These are phyloP conservation scores for Lanius ludovicianus DNA, from an alignment of 2,113 vertebrate genomes.

Conservation along the genomic window DNA sequence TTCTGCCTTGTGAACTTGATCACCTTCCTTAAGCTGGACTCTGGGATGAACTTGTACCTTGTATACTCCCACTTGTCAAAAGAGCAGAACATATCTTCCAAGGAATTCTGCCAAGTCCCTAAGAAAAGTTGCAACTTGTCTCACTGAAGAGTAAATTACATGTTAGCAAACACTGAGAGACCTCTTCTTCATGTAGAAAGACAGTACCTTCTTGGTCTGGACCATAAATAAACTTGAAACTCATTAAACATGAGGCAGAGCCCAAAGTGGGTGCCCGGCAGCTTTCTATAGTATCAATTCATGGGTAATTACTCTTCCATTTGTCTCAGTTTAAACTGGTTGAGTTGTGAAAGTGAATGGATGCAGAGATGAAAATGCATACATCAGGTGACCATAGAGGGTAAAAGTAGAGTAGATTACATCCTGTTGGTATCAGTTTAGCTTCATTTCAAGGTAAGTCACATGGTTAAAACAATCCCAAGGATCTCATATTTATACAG, in stretches of 20 bases:
- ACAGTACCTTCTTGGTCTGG: not conserved
- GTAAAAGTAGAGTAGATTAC: not conserved
- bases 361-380: not conserved
- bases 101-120: not conserved
- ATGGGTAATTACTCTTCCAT: not conserved
- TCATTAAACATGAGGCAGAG: not conserved
- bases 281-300: not conserved
- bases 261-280: not conserved
- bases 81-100: not conserved
- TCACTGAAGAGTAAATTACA: not conserved
- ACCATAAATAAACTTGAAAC: not conserved
- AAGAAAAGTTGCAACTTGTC: not conserved
- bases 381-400: not conserved
- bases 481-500: not conserved
- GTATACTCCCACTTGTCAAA: not conserved
- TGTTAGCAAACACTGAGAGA: not conserved
- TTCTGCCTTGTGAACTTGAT: not conserved
- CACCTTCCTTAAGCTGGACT: not conserved
- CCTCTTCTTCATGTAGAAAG: not conserved
- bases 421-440: not conserved
- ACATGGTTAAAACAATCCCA: not conserved
- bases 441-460: not conserved
- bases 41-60: not conserved
- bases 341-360: not conserved
- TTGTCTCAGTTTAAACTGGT: not conserved